Evolutionary conservation across 1,140 invertebrate species (phyloP).

Genomic region (Cephus cinctus): DNA sequence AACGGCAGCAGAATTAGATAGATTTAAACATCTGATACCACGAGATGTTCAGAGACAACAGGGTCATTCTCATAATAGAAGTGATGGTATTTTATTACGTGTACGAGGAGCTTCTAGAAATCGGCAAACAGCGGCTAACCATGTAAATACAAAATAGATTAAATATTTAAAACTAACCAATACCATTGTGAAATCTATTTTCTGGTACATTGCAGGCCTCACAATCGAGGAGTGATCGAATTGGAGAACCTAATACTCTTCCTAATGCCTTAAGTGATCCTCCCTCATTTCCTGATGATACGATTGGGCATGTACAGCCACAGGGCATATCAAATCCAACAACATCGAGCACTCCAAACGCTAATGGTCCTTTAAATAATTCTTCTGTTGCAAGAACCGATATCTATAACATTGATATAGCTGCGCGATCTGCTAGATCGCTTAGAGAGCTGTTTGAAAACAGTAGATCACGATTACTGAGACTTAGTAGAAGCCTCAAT

Average conservation of each 20-base stretch:
- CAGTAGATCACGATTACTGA: no score
- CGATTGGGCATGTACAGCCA: no score
- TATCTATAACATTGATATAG: no score
- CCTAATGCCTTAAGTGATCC: background rate
- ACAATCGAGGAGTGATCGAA: conserved; percentile 3
- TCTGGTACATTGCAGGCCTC: background rate
- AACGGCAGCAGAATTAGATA: conserved; percentile 44
- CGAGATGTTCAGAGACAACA: conserved; percentile 34
- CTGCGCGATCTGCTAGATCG: no score
- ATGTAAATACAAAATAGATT: conserved; percentile 18
- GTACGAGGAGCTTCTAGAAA: conserved; percentile 24
- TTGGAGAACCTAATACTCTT: background rate
- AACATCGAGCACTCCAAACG: no score
- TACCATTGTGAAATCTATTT: background rate
- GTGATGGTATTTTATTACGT: conserved; percentile 24
- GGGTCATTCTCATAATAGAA: conserved; percentile 20
- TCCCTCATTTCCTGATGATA: no score
- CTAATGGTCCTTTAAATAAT: no score
- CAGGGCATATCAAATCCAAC: no score
- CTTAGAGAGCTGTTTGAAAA: no score
- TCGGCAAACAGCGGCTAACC: conserved; percentile 19
- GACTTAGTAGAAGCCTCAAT: no score
- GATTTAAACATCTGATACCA: conserved; percentile 45
- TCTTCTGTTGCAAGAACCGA: no score
- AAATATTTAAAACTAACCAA: conserved; percentile 3